A percentile compares a stretch with the other conserved stretches of the same genome.
These are phyloP conservation scores for Hippocampus zosterae DNA, from an alignment of 2,113 vertebrate species.

Conservation along the genomic window DNA sequence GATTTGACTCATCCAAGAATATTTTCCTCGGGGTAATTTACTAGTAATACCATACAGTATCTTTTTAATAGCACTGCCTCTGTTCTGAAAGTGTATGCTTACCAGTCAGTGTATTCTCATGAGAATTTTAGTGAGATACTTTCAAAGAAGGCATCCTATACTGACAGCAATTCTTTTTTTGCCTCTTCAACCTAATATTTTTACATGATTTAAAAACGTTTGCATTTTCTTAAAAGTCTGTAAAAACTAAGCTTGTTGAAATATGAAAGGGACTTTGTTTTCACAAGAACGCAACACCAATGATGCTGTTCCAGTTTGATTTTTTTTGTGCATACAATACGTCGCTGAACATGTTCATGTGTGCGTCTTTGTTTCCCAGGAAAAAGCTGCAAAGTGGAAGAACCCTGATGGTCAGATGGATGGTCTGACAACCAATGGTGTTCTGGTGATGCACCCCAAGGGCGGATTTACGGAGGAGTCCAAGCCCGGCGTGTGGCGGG, in stretches of 20 bases:
- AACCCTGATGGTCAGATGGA: constrained; percentile 99
- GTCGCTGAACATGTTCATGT: constrained; percentile 5
- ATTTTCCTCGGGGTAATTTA: constrained; percentile 93
- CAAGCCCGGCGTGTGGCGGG: constrained; percentile 90
- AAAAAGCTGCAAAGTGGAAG: constrained; percentile 99
- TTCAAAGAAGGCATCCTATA: not conserved
- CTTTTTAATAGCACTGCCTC: not conserved
- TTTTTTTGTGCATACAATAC: not conserved
- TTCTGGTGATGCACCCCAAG: constrained; percentile 94
- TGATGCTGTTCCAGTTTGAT: not conserved
- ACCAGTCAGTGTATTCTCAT: not conserved
- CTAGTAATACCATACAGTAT: constrained; percentile 39
- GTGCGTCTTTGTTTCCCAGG: constrained; percentile 67
- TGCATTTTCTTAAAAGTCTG: not conserved
- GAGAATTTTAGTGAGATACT: not conserved
- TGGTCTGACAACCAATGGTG: constrained; percentile 93
- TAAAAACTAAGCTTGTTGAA: not conserved
- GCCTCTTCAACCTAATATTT: not conserved
- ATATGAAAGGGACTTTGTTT: not conserved
- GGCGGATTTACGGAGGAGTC: constrained; percentile 96
- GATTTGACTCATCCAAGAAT: constrained; percentile 97
- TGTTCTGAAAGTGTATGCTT: constrained; percentile 5
- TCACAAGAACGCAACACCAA: not conserved
- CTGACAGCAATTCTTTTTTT: not conserved
- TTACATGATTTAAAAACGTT: no score